These are phyloP conservation scores for Oncorhynchus masou DNA, from an alignment of 2,113 vertebrate species.

Conservation along the genomic window DNA sequence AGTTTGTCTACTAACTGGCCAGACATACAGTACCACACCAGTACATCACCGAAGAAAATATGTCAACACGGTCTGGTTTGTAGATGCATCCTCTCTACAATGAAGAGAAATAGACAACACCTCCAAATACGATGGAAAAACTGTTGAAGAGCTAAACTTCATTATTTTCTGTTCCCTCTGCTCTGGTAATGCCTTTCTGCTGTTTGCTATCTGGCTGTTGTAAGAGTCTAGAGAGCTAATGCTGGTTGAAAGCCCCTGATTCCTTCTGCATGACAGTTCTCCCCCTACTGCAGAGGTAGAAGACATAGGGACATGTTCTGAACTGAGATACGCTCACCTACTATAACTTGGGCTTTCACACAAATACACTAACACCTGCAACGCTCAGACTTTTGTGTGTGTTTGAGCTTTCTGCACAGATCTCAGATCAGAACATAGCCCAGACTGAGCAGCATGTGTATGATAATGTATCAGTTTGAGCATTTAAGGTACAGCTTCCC, in stretches of 20 bases:
- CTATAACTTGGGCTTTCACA: slow-evolving; percentile 1
- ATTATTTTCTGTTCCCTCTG: slow-evolving; percentile 8
- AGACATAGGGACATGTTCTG: slow-evolving; percentile 31
- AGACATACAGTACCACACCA: no score
- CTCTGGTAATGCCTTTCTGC: slow-evolving; percentile 14
- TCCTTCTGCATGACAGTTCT: slow-evolving; percentile 43
- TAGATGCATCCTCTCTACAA: neutral
- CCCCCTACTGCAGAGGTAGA: neutral
- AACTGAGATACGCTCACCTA: slow-evolving; percentile 28
- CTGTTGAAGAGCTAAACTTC: slow-evolving; percentile 17
- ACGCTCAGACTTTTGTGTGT: neutral
- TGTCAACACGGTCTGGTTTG: neutral
- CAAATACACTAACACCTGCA: neutral
- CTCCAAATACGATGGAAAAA: neutral
- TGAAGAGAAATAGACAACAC: no score
- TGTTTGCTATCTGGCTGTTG: slow-evolving; percentile 36
- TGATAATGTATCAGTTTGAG: slow-evolving; percentile 26
- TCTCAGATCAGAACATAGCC: slow-evolving; percentile 41
- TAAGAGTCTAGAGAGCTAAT: slow-evolving; percentile 23
- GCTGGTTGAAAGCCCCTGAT: slow-evolving; percentile 17
- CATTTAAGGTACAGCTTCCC: neutral
- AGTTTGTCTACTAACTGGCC: neutral
- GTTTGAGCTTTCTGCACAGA: neutral
- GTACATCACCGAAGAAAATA: neutral
- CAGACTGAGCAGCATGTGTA: slow-evolving; percentile 45